phyloP scores from a whole-genome alignment of 2,888 invertebrate species.

The Chironomus riparius region DNA sequence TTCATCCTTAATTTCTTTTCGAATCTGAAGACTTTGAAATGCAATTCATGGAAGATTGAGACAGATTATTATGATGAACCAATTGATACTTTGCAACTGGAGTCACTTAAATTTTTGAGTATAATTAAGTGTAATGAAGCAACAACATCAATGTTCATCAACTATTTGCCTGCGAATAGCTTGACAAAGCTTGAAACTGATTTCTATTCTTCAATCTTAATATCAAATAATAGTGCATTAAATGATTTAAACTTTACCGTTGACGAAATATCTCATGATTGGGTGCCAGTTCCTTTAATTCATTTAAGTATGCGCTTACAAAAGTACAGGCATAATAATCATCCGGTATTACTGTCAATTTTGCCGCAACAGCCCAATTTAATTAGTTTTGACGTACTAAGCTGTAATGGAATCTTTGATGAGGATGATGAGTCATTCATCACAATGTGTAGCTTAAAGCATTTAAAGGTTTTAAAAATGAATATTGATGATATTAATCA shows the following conservation, averaged over 20 bases:
- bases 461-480: neutral
- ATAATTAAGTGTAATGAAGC: neutral
- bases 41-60: neutral
- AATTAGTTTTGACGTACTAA: neutral
- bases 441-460: neutral
- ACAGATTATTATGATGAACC: neutral
- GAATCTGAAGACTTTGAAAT: neutral
- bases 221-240: neutral
- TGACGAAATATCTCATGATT: neutral
- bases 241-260: neutral
- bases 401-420: slow-evolving; percentile 2
- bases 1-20: neutral
- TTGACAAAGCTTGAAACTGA: neutral
- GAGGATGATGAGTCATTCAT: neutral
- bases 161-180: neutral
- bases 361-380: neutral
- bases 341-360: neutral
- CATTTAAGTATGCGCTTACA: neutral
- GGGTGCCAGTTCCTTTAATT: neutral
- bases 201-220: neutral
- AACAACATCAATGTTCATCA: neutral
- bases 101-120: neutral
- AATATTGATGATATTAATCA: neutral
- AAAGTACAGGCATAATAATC: neutral
- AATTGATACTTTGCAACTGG: neutral